Evolutionary conservation across 1,140 invertebrate species (phyloP).

Genomic region (Heterodera schachtii): DNA sequence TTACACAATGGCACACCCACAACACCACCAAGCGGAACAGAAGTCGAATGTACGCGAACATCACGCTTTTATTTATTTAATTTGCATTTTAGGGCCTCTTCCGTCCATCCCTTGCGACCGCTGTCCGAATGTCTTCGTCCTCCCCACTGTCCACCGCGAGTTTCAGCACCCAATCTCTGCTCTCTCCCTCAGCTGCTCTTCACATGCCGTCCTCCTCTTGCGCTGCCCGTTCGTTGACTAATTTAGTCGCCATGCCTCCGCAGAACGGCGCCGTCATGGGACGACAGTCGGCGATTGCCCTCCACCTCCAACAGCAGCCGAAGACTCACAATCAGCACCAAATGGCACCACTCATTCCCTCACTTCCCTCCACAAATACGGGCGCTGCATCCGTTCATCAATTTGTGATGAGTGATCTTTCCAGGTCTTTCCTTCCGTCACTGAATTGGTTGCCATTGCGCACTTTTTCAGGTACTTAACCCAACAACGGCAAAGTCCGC

Average conservation of each 20-base stretch:
- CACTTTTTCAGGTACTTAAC: conserved; percentile 17
- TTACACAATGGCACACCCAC: conserved; percentile 1
- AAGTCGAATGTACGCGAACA: conserved; percentile 1
- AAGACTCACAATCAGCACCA: background rate
- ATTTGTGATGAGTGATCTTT: conserved; percentile 22
- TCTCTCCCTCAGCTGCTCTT: background rate
- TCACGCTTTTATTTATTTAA: too few relatives aligned
- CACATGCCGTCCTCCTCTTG: conserved; percentile 1
- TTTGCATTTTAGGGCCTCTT: background rate
- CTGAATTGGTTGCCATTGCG: background rate
- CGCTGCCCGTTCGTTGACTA: conserved; percentile 6
- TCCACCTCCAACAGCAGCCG: conserved; percentile 9
- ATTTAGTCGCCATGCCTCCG: background rate
- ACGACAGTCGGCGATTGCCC: conserved; percentile 3
- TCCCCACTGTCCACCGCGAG: background rate
- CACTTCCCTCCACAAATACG: conserved; percentile 12
- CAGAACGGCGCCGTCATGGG: background rate
- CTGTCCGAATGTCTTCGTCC: background rate
- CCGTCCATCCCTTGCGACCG: background rate
- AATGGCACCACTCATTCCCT: background rate
- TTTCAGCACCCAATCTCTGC: conserved; percentile 6
- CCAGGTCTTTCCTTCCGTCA: conserved; percentile 3
- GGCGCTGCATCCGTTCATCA: background rate
- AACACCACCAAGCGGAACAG: background rate
- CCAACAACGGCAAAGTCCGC: conserved; percentile 22